A percentile compares a stretch with the other conserved stretches of the same genome.
Conservation (phyloP, 2,888 invertebrate genomes). For the Pristionchus arcanus region DNA sequence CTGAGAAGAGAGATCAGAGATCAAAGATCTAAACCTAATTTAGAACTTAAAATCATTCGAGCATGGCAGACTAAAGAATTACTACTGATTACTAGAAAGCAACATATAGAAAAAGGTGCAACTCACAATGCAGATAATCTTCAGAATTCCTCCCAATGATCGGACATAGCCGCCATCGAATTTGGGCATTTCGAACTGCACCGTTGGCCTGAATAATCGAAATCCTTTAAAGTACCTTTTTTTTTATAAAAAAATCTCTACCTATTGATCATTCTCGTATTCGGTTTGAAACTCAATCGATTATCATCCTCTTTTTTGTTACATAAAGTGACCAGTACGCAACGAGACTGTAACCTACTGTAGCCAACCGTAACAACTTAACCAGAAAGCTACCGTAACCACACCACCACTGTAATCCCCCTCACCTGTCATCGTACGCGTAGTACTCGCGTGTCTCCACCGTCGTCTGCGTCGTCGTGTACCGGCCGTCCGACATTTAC, state of each 20-base stretch:
- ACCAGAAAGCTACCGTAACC: neutral
- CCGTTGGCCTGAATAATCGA: slow-evolving; percentile 46
- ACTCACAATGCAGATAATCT: slow-evolving; percentile 85
- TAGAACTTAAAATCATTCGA: too few relatives aligned
- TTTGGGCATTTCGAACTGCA: slow-evolving; percentile 59
- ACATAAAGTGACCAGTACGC: too few relatives aligned
- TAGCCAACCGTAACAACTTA: too few relatives aligned
- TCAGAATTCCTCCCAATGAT: slow-evolving; percentile 88
- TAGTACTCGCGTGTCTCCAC: slow-evolving; percentile 69
- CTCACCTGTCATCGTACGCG: slow-evolving; percentile 62
- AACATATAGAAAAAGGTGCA: neutral
- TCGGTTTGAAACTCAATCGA: neutral
- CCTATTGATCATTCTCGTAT: neutral
- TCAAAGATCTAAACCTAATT: neutral
- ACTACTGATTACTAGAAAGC: too few relatives aligned
- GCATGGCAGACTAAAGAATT: too few relatives aligned
- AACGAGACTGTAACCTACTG: too few relatives aligned
- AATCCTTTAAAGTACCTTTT: too few relatives aligned
- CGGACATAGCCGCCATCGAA: slow-evolving; percentile 87
- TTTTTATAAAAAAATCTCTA: too few relatives aligned
- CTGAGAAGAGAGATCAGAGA: slow-evolving; percentile 32
- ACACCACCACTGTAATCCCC: neutral
- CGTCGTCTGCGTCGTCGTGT: slow-evolving; percentile 69
- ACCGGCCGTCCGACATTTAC: slow-evolving; percentile 62
- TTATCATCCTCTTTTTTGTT: too few relatives aligned